These are phyloP conservation scores for Spodoptera litura DNA, from an alignment of 1,140 invertebrate genomes.

Conservation along the genomic window DNA sequence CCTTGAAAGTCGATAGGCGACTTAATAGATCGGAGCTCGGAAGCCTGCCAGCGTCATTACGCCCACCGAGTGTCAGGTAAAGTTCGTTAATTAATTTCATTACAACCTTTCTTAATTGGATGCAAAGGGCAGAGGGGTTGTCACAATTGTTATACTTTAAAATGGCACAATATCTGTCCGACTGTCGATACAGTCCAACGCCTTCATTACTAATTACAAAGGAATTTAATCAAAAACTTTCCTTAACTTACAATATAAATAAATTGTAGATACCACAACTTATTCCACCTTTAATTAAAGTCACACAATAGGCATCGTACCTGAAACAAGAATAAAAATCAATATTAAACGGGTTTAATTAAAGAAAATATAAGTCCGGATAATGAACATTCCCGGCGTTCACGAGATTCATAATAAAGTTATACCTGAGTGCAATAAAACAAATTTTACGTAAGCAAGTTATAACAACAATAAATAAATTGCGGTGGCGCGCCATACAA, in stretches of 20 bases:
- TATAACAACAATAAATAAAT: constrained; percentile 52
- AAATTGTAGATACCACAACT: too few species aligned
- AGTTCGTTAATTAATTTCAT: constrained; percentile 50
- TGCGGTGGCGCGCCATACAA: constrained; percentile 38
- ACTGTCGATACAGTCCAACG: constrained; percentile 6
- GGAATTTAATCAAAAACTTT: neutral
- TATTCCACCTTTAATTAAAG: neutral
- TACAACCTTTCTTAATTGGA: constrained; percentile 29
- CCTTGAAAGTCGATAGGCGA: constrained; percentile 13
- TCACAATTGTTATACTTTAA: constrained; percentile 33
- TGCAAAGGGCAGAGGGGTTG: constrained; percentile 33
- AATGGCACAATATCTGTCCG: neutral
- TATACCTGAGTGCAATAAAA: constrained; percentile 44
- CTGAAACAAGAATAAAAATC: constrained; percentile 25
- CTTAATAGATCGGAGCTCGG: constrained; percentile 19
- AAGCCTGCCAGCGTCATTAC: constrained; percentile 27
- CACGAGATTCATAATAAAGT: constrained; percentile 37
- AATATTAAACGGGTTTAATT: neutral
- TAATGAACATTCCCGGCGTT: neutral
- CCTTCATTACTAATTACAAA: neutral
- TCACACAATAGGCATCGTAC: neutral
- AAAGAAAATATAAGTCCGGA: neutral
- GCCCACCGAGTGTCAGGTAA: constrained; percentile 25
- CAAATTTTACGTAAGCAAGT: constrained; percentile 46
- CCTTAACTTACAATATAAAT: too few species aligned